These are phyloP conservation scores for Gibbula magus DNA, from an alignment of 2,888 invertebrate species.

Conservation along the genomic window DNA sequence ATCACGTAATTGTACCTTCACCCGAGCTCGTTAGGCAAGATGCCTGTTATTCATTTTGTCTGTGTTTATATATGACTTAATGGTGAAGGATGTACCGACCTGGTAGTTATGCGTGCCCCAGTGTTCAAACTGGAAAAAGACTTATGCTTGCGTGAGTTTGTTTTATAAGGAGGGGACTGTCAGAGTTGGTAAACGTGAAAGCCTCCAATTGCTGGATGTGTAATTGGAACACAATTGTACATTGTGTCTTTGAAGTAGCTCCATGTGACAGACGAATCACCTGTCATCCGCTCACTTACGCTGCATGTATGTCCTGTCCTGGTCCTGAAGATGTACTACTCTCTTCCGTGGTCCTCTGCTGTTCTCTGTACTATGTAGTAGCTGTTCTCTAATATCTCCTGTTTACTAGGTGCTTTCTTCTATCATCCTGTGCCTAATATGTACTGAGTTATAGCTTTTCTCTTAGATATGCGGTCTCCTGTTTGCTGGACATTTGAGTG, in stretches of 20 bases:
- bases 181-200: background rate
- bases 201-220: background rate
- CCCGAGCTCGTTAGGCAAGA: background rate
- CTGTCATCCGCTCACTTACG: background rate
- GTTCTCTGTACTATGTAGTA: no score
- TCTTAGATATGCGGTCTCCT: no score
- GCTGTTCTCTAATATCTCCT: no score
- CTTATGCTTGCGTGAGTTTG: constrained; percentile 12
- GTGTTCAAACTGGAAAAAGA: background rate
- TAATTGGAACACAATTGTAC: constrained; percentile 9
- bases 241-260: constrained; percentile 18
- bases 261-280: background rate
- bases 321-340: background rate
- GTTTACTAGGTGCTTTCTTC: no score
- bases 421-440: no score
- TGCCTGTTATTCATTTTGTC: background rate
- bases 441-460: no score
- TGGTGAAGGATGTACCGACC: background rate
- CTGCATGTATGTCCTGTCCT: background rate
- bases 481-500: no score
- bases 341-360: no score
- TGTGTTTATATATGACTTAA: constrained; percentile 6
- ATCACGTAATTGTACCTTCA: constrained; percentile 14
- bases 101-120: background rate
- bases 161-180: background rate